phyloP scores from a whole-genome alignment of 2,888 invertebrate genomes.

The Lordiphosa andalusiaca region DNA sequence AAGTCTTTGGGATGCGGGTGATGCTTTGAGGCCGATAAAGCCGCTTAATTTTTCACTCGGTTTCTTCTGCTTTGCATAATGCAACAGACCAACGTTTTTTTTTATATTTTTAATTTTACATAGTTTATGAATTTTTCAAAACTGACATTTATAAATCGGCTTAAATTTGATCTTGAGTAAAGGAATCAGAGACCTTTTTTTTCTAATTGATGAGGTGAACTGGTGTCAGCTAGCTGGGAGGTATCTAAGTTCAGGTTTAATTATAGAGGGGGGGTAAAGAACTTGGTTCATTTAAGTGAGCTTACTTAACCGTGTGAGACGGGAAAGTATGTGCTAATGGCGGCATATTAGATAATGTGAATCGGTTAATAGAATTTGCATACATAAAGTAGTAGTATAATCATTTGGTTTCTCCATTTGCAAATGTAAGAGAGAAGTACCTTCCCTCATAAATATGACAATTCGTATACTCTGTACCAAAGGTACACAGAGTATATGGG shows the following conservation, averaged over 20 bases:
- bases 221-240: too few species aligned
- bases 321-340: too few species aligned
- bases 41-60: constrained; percentile 68
- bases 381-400: too few species aligned
- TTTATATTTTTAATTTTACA: constrained; percentile 36
- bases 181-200: constrained; percentile 20
- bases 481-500: too few species aligned
- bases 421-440: too few species aligned
- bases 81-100: constrained; percentile 30
- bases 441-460: too few species aligned
- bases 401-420: too few species aligned
- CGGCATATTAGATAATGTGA: too few species aligned
- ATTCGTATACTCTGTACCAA: too few species aligned
- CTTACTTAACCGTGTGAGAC: neutral
- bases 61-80: constrained; percentile 63
- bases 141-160: constrained; percentile 70
- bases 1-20: constrained; percentile 53
- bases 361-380: too few species aligned
- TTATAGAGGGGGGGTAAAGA: constrained; percentile 1
- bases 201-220: constrained; percentile 1
- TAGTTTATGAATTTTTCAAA: constrained; percentile 65
- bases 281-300: neutral
- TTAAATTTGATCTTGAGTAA: constrained; percentile 64
- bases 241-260: constrained; percentile 5
- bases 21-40: constrained; percentile 62